phyloP scores from a whole-genome alignment of 2,113 vertebrate species.

The Phylloscopus trochiloides region DNA sequence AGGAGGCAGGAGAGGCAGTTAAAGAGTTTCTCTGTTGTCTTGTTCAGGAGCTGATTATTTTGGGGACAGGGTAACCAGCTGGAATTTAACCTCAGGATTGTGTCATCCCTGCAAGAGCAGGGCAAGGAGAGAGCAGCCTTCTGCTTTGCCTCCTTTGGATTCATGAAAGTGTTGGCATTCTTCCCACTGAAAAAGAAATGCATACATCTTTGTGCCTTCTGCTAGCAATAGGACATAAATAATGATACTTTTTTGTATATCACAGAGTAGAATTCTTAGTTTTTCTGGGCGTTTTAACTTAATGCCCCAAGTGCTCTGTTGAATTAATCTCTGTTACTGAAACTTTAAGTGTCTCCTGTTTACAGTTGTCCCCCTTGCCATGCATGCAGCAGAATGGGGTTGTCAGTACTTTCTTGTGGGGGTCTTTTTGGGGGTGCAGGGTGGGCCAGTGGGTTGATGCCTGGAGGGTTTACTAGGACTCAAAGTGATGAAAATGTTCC shows the following conservation, averaged over 20 bases:
- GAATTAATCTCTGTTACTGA: not conserved
- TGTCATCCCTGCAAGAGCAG: not conserved
- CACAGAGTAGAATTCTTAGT: not conserved
- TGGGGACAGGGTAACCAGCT: not conserved
- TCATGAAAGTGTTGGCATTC: not conserved
- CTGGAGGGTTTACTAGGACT: not conserved
- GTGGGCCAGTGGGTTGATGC: too few relatives aligned
- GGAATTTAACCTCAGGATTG: not conserved
- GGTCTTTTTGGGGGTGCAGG: not conserved
- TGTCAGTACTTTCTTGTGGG: not conserved
- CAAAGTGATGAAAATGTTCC: not conserved
- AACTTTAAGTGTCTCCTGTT: not conserved
- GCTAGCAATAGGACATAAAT: not conserved
- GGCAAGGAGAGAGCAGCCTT: not conserved
- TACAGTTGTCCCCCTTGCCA: fast-evolving
- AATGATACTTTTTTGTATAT: not conserved
- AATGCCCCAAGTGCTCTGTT: not conserved
- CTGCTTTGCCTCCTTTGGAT: not conserved
- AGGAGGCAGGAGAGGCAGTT: not conserved
- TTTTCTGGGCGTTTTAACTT: not conserved
- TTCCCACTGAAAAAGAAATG: not conserved
- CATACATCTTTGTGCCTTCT: not conserved
- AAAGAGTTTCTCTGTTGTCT: conserved; percentile 12
- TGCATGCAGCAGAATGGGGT: not conserved
- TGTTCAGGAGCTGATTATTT: not conserved